phyloP scores from a whole-genome alignment of 2,888 invertebrate genomes.

The Lithophane ornitopus region DNA sequence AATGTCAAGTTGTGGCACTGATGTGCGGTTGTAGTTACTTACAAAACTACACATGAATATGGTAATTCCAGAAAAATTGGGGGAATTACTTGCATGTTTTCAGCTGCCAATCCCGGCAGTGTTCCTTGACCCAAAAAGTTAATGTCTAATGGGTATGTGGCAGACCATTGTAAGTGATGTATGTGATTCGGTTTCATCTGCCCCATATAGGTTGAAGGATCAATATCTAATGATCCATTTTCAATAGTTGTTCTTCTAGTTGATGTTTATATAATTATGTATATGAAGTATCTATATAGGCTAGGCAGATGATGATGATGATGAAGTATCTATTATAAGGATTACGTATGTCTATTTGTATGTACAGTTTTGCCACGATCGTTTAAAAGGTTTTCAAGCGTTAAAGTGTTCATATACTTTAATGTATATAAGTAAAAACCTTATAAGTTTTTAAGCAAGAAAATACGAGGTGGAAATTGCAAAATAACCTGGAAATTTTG shows the following conservation, averaged over 20 bases:
- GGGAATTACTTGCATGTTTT: slow-evolving; percentile 28
- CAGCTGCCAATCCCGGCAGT: slow-evolving; percentile 11
- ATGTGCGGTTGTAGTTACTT: background rate
- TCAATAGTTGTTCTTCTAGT: background rate
- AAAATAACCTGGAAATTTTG: background rate
- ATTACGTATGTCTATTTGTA: background rate
- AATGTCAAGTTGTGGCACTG: background rate
- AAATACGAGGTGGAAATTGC: background rate
- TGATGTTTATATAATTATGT: background rate
- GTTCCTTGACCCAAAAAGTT: slow-evolving; percentile 53
- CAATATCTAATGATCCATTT: background rate
- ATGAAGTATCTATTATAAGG: background rate
- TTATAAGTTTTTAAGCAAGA: background rate
- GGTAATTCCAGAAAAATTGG: slow-evolving; percentile 7
- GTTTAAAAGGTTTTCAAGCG: slow-evolving; percentile 1
- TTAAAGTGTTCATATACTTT: background rate
- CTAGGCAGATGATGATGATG: too few species aligned
- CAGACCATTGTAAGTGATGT: slow-evolving; percentile 22
- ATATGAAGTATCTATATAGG: background rate
- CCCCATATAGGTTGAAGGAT: slow-evolving; percentile 15
- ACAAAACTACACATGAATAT: background rate
- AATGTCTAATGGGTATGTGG: background rate
- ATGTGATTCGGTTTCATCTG: slow-evolving; percentile 19
- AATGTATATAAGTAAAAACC: too few species aligned
- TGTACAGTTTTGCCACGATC: background rate